Evolutionary conservation across 2,888 invertebrate species (phyloP).

Genomic region (Drosophila demipolita): DNA sequence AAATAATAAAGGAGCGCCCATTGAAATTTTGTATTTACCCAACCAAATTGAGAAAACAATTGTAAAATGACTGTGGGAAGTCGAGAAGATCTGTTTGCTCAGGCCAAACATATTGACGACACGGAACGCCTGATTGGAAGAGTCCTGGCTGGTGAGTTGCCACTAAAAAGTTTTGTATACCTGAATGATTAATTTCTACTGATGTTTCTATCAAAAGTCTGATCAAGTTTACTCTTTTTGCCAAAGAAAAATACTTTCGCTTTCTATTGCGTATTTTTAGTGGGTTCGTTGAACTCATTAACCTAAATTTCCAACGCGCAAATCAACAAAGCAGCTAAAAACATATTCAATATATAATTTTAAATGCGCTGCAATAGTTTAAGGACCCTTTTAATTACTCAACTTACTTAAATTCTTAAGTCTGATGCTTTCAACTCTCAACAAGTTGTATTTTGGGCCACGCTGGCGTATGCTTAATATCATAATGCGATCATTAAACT

Average conservation of each 20-base stretch:
- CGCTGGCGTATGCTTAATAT: constrained; percentile 54
- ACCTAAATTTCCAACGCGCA: constrained; percentile 72
- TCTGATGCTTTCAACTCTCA: neutral
- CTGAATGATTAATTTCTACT: neutral
- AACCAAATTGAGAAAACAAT: neutral
- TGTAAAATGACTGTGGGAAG: constrained; percentile 84
- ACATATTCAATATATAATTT: neutral
- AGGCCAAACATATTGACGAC: constrained; percentile 83
- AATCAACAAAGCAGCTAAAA: constrained; percentile 40
- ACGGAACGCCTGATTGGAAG: constrained; percentile 84
- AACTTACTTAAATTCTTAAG: neutral
- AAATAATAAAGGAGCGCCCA: constrained; percentile 1
- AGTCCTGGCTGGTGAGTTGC: constrained; percentile 84
- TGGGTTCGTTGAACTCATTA: constrained; percentile 82
- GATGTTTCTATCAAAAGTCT: constrained; percentile 6
- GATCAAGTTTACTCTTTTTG: neutral
- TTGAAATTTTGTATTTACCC: neutral
- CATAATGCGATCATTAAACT: neutral
- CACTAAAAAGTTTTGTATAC: neutral
- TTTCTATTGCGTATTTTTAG: constrained; percentile 54
- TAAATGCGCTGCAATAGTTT: neutral
- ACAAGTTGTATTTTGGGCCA: neutral
- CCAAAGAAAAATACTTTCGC: constrained; percentile 36
- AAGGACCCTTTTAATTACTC: neutral
- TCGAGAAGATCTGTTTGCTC: constrained; percentile 84